Conservation (phyloP, 2,888 invertebrate genomes). For the Alsophila aescularia region DNA sequence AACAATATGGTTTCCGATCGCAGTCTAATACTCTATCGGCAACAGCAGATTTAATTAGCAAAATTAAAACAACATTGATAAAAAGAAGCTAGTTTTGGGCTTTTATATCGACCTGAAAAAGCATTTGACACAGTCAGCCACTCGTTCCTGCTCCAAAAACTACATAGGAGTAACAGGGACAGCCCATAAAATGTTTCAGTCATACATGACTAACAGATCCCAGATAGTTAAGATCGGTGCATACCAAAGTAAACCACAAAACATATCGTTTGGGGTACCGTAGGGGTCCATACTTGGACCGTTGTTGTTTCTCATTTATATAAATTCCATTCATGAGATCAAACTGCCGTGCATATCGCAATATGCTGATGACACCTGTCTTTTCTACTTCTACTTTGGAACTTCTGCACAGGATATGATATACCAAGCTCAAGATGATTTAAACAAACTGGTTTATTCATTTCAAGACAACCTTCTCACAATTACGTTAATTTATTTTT, state of each 20-base stretch:
- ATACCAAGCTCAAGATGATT: not conserved
- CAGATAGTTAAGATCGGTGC: not conserved
- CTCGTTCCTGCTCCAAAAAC: not conserved
- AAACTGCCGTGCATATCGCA: not conserved
- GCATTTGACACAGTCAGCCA: not conserved
- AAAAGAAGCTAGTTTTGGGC: not conserved
- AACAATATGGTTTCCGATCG: not conserved
- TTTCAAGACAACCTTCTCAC: not conserved
- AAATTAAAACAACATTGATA: not conserved
- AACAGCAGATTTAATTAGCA: not conserved
- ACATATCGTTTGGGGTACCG: not conserved
- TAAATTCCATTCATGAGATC: not conserved
- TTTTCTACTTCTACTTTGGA: not conserved
- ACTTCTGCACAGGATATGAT: not conserved
- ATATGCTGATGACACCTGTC: not conserved
- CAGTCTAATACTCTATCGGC: not conserved
- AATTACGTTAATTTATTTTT: too few relatives aligned
- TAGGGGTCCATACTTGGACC: not conserved
- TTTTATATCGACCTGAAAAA: conserved; percentile 1
- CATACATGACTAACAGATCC: not conserved
- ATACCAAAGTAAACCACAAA: not conserved
- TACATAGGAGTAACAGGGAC: not conserved
- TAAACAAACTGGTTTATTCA: not conserved
- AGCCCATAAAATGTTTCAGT: not conserved
- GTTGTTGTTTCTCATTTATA: not conserved